Conservation (phyloP, 1,140 invertebrate species). For the Platyura marginata region DNA sequence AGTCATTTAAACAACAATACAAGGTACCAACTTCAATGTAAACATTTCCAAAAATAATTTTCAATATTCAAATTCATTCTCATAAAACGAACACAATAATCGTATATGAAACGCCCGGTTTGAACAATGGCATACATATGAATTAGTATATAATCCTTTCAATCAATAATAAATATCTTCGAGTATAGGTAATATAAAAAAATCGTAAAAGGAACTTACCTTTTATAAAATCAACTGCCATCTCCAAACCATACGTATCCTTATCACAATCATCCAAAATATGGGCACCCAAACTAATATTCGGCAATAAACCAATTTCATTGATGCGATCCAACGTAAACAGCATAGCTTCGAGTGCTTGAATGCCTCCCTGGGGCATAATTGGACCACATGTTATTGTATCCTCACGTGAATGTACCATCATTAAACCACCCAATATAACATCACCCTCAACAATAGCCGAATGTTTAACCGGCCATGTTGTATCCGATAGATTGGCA, state of each 20-base stretch:
- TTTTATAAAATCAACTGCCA: slow-evolving; percentile 95
- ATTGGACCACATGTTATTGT: slow-evolving; percentile 68
- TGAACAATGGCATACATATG: no score
- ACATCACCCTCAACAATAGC: slow-evolving; percentile 69
- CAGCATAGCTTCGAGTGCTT: slow-evolving; percentile 83
- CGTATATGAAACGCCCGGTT: no score
- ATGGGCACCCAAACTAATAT: slow-evolving; percentile 68
- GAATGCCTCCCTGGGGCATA: slow-evolving; percentile 85
- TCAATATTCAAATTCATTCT: no score
- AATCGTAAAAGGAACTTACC: slow-evolving; percentile 43
- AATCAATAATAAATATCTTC: no score
- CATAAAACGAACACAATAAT: no score
- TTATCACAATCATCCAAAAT: slow-evolving; percentile 91
- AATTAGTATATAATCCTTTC: no score
- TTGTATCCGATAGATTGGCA: neutral
- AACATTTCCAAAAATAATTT: no score
- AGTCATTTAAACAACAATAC: no score
- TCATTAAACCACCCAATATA: slow-evolving; percentile 80
- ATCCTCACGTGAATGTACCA: slow-evolving; percentile 86
- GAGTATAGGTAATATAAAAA: neutral
- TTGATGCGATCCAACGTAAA: slow-evolving; percentile 80
- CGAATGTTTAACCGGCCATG: slow-evolving; percentile 71
- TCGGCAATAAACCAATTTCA: slow-evolving; percentile 40
- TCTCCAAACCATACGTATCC: slow-evolving; percentile 89
- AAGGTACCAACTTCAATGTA: no score